A percentile compares a stretch with the other conserved stretches of the same genome.
phyloP scores from a whole-genome alignment of 2,797 vertebrate genomes.

The Leptoclinus maculatus region DNA sequence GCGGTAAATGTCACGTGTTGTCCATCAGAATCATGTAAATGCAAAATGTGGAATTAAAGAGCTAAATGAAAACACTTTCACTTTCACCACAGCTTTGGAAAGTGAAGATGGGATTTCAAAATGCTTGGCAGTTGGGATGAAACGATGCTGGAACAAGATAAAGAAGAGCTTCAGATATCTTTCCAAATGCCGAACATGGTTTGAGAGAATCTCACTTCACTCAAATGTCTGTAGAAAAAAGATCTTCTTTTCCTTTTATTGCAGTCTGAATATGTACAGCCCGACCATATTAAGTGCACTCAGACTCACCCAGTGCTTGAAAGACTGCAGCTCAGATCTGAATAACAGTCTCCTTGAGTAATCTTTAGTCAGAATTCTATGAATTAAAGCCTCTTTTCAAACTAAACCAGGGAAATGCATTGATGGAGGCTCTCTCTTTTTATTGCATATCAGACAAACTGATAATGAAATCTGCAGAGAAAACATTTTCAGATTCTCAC shows the following conservation, averaged over 20 bases:
- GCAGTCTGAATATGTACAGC: background rate
- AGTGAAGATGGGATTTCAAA: background rate
- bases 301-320: background rate
- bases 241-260: background rate
- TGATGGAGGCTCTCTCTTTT: too few relatives aligned
- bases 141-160: background rate
- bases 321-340: background rate
- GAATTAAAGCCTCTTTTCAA: background rate
- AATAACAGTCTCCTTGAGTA: background rate
- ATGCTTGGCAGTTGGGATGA: background rate
- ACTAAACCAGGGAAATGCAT: background rate
- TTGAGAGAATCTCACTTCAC: background rate
- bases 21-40: background rate
- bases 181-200: background rate
- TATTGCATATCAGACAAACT: background rate
- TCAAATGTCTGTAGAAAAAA: background rate
- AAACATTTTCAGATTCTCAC: background rate
- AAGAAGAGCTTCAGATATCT: background rate
- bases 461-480: background rate
- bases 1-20: conserved; percentile 8
- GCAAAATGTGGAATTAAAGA: background rate
- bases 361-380: background rate
- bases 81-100: background rate
- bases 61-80: background rate
- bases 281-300: background rate